A percentile compares a stretch with the other conserved stretches of the same genome.
phyloP scores from a whole-genome alignment of 2,797 vertebrate genomes.

The Molossus molossus region DNA sequence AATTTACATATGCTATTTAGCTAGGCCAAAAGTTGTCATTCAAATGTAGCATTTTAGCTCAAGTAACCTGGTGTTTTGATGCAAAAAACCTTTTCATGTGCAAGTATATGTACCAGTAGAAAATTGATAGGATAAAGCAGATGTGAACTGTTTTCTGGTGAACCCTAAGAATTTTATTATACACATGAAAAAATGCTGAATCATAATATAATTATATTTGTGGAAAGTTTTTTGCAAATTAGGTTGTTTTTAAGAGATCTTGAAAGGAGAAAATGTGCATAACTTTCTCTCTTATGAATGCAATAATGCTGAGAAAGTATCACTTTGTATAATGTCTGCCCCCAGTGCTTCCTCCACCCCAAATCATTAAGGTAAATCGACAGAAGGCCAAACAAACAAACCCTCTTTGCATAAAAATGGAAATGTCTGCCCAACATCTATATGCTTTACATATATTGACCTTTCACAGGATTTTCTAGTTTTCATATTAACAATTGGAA shows the following conservation, averaged over 20 bases:
- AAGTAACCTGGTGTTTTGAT: constrained; percentile 38
- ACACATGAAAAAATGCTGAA: neutral
- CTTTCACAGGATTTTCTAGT: constrained; percentile 14
- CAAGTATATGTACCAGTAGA: neutral
- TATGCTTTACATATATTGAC: constrained; percentile 41
- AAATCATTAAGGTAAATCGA: constrained; percentile 7
- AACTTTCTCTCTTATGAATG: neutral
- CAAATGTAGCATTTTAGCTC: constrained; percentile 31
- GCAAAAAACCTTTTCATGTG: neutral
- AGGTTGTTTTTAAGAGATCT: constrained; percentile 41
- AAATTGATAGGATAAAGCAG: neutral
- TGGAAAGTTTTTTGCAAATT: constrained; percentile 37
- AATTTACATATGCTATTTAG: constrained; percentile 43
- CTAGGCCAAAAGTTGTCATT: constrained; percentile 19
- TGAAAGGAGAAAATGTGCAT: constrained; percentile 27
- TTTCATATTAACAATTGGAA: constrained; percentile 47
- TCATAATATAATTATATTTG: constrained; percentile 48
- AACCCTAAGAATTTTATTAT: neutral
- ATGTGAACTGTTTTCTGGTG: neutral
- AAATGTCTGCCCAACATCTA: constrained; percentile 42
- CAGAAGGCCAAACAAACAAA: constrained; percentile 26
- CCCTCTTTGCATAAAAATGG: constrained; percentile 42
- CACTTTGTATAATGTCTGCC: neutral
- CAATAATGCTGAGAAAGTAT: constrained; percentile 19
- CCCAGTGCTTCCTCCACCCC: neutral